A percentile compares a stretch with the other conserved stretches of the same genome.
These are phyloP conservation scores for Formica aserva DNA, from an alignment of 2,888 invertebrate genomes.

Conservation along the genomic window DNA sequence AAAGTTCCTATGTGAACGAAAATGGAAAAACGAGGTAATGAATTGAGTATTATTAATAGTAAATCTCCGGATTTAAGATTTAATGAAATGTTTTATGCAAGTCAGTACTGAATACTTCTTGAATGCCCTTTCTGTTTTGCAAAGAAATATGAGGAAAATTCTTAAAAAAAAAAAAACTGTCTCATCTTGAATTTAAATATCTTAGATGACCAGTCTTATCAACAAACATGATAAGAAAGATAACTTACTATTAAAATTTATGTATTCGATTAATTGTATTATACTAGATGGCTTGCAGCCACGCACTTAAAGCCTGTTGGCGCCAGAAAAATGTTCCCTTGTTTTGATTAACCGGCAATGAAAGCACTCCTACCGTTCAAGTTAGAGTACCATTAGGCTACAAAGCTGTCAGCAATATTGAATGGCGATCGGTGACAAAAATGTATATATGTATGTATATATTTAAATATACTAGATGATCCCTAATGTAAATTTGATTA, in stretches of 20 bases:
- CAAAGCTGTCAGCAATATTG: conserved; percentile 77
- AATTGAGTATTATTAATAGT: neutral
- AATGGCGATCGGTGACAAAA: rapidly evolving
- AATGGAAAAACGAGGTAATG: conserved; percentile 87
- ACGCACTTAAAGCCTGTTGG: conserved; percentile 91
- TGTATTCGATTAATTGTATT: neutral
- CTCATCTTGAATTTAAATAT: neutral
- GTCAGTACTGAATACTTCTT: neutral
- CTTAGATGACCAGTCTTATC: neutral
- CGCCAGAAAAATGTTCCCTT: conserved; percentile 91
- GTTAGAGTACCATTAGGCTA: conserved; percentile 82
- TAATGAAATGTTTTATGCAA: neutral
- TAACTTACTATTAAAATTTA: neutral
- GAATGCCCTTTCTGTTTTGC: neutral
- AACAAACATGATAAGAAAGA: neutral
- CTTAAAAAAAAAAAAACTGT: neutral
- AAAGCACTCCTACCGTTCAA: conserved; percentile 89
- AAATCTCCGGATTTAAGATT: neutral
- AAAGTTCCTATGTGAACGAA: conserved; percentile 87
- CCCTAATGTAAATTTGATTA: neutral
- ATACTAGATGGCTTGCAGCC: conserved; percentile 88
- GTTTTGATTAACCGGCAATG: conserved; percentile 90
- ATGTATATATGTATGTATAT: conserved; percentile 39
- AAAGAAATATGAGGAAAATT: neutral
- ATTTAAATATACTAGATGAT: conserved; percentile 61